Conservation (phyloP, 2,888 invertebrate genomes). For the Tenthredo notha region DNA sequence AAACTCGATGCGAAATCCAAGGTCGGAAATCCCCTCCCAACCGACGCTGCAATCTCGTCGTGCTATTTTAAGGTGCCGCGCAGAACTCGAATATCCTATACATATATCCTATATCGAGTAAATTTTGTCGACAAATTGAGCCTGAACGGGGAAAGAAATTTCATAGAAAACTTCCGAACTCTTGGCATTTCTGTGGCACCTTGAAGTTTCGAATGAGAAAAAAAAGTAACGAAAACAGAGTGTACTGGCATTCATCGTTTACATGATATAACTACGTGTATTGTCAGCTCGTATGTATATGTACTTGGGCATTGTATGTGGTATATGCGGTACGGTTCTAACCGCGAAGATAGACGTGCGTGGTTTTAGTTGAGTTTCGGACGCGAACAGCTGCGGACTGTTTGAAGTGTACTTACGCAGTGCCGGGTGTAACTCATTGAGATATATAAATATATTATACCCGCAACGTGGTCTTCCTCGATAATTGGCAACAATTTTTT, state of each 20-base stretch:
- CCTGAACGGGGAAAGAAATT: not conserved
- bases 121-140: not conserved
- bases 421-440: not conserved
- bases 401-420: not conserved
- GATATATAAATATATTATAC: not conserved
- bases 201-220: not conserved
- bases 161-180: not conserved
- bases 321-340: not conserved
- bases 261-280: not conserved
- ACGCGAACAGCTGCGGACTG: constrained; percentile 30
- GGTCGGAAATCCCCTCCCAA: not conserved
- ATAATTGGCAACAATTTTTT: not conserved
- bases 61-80: not conserved
- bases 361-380: not conserved
- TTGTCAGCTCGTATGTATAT: not conserved
- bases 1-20: not conserved
- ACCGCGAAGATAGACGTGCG: not conserved
- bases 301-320: not conserved
- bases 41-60: not conserved
- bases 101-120: not conserved
- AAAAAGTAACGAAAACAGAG: not conserved
- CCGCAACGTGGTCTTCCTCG: not conserved
- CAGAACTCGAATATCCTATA: not conserved
- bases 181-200: too few relatives aligned
- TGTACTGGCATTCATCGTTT: not conserved